Base-by-base conservation (phyloP, 2,797 vertebrate species). In the Melanitta fusca region DNA sequence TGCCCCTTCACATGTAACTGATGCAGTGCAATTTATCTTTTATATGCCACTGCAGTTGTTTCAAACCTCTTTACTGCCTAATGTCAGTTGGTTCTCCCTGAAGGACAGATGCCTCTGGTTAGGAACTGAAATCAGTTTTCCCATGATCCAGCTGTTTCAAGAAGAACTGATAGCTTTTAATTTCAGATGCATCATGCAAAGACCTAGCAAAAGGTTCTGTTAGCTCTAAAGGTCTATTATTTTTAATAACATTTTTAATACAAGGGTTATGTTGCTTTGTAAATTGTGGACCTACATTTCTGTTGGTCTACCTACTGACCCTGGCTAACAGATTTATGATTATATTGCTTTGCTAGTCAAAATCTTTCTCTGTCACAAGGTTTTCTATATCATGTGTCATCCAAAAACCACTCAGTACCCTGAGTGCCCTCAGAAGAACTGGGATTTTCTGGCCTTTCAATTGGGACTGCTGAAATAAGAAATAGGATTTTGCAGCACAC, bases 361-460 rank as follows among this genome's bases (percentile, higher is more conserved):
- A 88, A 89, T 88, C 43, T 5, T 0, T 28, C 21, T 6, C 13
- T 78, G 58, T 47, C 54, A 69, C 13, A n/a, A 62, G n/a, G 8
- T 65, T 93, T 94, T 85, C 28, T 74, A 54, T 5, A 91, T 8
- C 43, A 38, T 34, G 3, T 21, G 17, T 69, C 45, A 56, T 79
- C 47, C 58, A 83, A 60, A 93, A 87, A 14, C n/a, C 24, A 49
- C 47, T 49, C 47, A 25, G 22, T 25, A 49, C 47, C 47, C 14
- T 24, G 77, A 32, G 27, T 45, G 9, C 10, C 43, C 47, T 62
- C 53, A 41, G 77, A n/a, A 58, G 19, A 80, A 71, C 58, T n/a
- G 53, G 32, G 34, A 61, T 94, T 92, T 95, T 80, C 75, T 91
- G 41, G 13, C 17, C 53, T 89, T 89, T 88, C 58, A 83, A 51